Conservation (phyloP, 2,797 vertebrate species). For the Hybognathus amarus region DNA sequence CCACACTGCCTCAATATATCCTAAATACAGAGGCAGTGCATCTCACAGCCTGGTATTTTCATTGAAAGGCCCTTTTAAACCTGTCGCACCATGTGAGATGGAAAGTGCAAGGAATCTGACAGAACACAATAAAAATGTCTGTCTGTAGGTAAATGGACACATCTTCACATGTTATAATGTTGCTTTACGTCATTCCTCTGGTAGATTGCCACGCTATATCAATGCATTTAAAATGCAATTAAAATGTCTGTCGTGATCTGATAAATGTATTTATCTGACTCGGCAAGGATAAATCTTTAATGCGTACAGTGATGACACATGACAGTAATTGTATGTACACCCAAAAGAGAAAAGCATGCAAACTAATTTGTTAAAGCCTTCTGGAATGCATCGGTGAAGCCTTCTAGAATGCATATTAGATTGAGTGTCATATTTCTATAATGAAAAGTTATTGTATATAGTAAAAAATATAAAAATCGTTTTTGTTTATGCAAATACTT, state of each 20-base stretch:
- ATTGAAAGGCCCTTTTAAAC: slow-evolving; percentile 24
- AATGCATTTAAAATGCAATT: slow-evolving; percentile 24
- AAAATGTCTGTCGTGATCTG: slow-evolving; percentile 16
- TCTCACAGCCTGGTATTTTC: slow-evolving; percentile 20
- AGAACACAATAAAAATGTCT: slow-evolving; percentile 1
- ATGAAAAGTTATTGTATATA: background rate
- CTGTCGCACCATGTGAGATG: slow-evolving; percentile 4
- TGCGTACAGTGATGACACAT: background rate
- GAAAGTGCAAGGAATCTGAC: slow-evolving; percentile 30
- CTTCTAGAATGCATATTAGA: background rate
- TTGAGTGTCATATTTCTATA: background rate
- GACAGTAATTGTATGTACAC: background rate
- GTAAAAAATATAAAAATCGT: no score
- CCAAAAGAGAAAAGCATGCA: slow-evolving; percentile 15
- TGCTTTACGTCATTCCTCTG: background rate
- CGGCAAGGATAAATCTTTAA: slow-evolving; percentile 7
- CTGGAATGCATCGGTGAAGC: background rate
- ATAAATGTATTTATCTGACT: slow-evolving; percentile 7
- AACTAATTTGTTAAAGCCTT: background rate
- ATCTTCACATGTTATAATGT: background rate
- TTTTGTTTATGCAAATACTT: background rate
- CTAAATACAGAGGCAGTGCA: slow-evolving; percentile 8
- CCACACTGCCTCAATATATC: background rate
- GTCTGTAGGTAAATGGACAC: slow-evolving; percentile 22
- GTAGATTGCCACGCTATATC: background rate